Evolutionary conservation across 2,113 vertebrate species (phyloP).

Genomic region (Phalacrocorax pelagicus): DNA sequence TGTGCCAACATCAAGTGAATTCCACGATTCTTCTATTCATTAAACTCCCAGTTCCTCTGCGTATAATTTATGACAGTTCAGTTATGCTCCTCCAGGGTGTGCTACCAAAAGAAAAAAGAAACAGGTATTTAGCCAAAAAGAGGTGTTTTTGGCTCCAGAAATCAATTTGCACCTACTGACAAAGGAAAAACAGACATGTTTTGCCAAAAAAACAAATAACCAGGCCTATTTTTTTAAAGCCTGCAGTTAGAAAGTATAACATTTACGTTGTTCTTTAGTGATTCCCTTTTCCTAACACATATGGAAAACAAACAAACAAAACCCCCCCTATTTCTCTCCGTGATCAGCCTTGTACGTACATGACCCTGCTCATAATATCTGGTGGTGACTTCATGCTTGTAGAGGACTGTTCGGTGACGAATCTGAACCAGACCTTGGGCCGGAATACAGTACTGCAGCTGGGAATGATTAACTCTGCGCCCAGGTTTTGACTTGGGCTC

Average conservation of each 20-base stretch:
- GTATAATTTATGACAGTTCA: conserved; percentile 74
- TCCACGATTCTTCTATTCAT: conserved; percentile 77
- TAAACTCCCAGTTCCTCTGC: conserved; percentile 70
- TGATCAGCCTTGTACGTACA: not conserved
- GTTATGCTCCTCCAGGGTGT: conserved; percentile 77
- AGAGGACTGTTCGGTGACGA: not conserved
- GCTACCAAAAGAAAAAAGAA: conserved; percentile 73
- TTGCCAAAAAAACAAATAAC: conserved; percentile 77
- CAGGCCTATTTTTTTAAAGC: conserved; percentile 33
- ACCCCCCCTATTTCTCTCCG: not conserved
- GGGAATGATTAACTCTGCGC: conserved; percentile 22
- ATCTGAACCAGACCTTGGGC: not conserved
- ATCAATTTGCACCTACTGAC: conserved; percentile 77
- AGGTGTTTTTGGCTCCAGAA: conserved; percentile 76
- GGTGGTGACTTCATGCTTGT: not conserved
- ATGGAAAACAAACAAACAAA: not conserved
- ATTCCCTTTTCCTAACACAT: conserved; percentile 28
- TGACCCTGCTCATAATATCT: not conserved
- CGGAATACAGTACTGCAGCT: not conserved
- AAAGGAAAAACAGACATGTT: conserved; percentile 68
- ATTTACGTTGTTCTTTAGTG: conserved; percentile 61
- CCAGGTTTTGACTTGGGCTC: conserved; percentile 28
- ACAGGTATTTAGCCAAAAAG: conserved; percentile 69
- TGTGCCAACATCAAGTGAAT: conserved; percentile 82
- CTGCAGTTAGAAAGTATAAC: conserved; percentile 29